Evolutionary conservation across 2,888 invertebrate genomes (phyloP), one percentile per base, ranked within the genome.

Genomic region (Caenorhabditis uteleia): DNA sequence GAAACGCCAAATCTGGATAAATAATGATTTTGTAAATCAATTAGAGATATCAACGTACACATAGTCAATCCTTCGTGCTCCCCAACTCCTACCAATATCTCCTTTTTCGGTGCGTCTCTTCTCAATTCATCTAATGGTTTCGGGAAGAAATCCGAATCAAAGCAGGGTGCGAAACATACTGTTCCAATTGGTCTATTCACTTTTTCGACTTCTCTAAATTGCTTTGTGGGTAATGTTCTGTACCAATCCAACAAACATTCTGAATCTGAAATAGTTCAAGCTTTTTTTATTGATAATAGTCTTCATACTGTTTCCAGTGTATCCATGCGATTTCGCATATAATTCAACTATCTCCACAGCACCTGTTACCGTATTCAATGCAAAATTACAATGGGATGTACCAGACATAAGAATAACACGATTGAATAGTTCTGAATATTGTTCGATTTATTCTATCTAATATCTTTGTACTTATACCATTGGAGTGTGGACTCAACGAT

Each of bases 141-240:
- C 1, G 75, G 73, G 51, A 76, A 70, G 43, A 76, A 76, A 47
- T 73, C 73, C 12, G 70, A 70, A 43, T 76, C 76, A 21, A 69
- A 38, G 12, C 58, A 66, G 4, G 76, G 75, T 14, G 62, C 61
- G 29, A 73, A 65, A 21, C 49, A 55, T 26, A 71, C 34, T 26
- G 40, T 48, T 33, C 60, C 60, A 6, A 48, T 21, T 10, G 60
- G 18, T 34, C 49, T 53, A 10, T 54, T 49, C 40, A 54, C 54
- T 18, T 36, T 31, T 8, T 49, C 50, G 10, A 55, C 26, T 16
- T 55, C 26, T 14, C 45, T 33, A 16, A 60, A 26, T 5, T 38
- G 27, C 0, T 39, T 36, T 18, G 40, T 14, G 2, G 51, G 38
- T 25, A 43, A 31, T 10, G 43, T 20, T 21, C 39, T 26, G 18